phyloP scores from a whole-genome alignment of 2,888 invertebrate species.

The Podabrus alpinus region DNA sequence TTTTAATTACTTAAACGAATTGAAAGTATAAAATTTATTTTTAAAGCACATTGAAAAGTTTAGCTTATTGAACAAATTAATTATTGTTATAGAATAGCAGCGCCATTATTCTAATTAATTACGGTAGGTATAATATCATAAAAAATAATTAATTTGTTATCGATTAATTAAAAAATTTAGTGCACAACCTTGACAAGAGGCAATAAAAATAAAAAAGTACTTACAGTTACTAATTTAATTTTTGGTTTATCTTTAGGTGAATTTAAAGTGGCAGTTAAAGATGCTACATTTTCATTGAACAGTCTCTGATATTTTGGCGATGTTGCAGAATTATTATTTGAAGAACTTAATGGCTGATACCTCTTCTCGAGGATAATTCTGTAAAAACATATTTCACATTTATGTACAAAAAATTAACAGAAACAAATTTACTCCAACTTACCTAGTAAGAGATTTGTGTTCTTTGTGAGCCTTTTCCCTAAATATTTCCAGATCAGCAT shows the following conservation, averaged over 20 bases:
- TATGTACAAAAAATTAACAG: not conserved
- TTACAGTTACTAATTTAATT: slow-evolving; percentile 24
- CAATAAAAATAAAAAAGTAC: not conserved
- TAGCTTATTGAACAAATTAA: not conserved
- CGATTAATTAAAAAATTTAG: not conserved
- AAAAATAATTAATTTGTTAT: not conserved
- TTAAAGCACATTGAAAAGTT: not conserved
- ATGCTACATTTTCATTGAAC: slow-evolving; percentile 20
- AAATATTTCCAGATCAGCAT: slow-evolving; percentile 73
- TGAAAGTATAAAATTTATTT: not conserved
- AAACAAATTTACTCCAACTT: slow-evolving; percentile 26
- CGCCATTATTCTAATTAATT: not conserved
- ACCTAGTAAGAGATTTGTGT: slow-evolving; percentile 69
- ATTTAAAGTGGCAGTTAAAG: slow-evolving; percentile 20
- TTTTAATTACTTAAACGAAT: not conserved
- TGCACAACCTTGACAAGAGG: not conserved
- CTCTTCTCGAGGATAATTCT: slow-evolving; percentile 25
- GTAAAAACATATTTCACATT: not conserved
- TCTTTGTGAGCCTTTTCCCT: slow-evolving; percentile 75
- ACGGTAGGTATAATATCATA: too few species aligned
- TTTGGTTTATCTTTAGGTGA: slow-evolving; percentile 20
- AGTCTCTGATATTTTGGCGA: slow-evolving; percentile 16
- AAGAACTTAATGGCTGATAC: slow-evolving; percentile 11
- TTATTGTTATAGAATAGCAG: not conserved
- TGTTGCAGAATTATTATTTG: slow-evolving; percentile 6